Conservation (phyloP, 2,888 invertebrate genomes). For the Xiphydria camelus region DNA sequence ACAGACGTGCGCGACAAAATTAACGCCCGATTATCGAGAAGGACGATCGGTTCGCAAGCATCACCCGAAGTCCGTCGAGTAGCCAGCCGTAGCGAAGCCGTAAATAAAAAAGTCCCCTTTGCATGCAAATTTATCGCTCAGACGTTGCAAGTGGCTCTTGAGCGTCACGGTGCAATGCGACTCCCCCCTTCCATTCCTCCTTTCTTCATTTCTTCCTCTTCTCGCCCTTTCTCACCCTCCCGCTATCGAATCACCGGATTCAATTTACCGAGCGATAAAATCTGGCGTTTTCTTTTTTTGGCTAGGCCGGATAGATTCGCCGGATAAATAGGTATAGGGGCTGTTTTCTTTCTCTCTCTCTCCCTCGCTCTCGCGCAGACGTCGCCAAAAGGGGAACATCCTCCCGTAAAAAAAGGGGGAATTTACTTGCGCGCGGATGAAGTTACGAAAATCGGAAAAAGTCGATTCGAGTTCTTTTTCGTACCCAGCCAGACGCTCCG, state of each 20-base stretch:
- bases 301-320: conserved; percentile 28
- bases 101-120: no score
- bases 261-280: conserved; percentile 48
- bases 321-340: conserved; percentile 30
- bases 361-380: conserved; percentile 8
- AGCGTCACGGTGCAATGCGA: no score
- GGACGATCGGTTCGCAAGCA: no score
- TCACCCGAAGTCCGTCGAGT: no score
- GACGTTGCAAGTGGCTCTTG: no score
- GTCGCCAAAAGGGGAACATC: no score
- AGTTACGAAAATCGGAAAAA: background rate
- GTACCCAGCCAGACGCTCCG: no score
- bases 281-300: conserved; percentile 34
- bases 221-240: conserved; percentile 7
- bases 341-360: background rate
- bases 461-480: no score
- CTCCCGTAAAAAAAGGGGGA: conserved; percentile 7
- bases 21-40: no score
- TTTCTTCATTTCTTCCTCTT: conserved; percentile 12
- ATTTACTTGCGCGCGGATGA: conserved; percentile 1
- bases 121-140: no score
- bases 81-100: no score
- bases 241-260: conserved; percentile 38
- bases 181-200: conserved; percentile 9
- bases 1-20: no score